Conservation (phyloP, 1,140 invertebrate species). For the Anastrepha obliqua region DNA sequence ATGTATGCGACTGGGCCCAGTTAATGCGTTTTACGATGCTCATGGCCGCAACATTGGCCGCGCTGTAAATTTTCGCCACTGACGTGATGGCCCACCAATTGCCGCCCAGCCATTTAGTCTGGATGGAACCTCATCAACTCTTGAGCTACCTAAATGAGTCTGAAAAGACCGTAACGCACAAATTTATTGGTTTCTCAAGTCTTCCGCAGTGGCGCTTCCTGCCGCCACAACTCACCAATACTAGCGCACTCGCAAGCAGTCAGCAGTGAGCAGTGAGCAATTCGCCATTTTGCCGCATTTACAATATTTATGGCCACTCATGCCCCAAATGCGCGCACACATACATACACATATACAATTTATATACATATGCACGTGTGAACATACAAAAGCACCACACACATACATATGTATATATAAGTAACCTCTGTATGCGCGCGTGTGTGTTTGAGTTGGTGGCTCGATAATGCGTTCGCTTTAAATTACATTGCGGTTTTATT, state of each 20-base stretch:
- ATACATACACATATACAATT: neutral
- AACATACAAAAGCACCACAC: neutral
- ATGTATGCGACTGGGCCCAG: neutral
- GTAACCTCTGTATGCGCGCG: neutral
- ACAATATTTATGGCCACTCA: constrained; percentile 49
- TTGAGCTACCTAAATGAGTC: constrained; percentile 24
- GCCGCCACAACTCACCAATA: neutral
- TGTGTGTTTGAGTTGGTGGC: constrained; percentile 26
- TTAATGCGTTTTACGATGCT: constrained; percentile 50
- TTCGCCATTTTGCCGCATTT: constrained; percentile 33
- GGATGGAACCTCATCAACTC: neutral
- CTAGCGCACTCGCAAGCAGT: neutral
- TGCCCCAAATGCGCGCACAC: neutral
- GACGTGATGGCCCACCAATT: neutral
- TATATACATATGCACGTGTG: neutral
- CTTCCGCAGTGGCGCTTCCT: neutral
- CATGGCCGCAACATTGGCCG: neutral
- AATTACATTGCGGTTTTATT: constrained; percentile 56
- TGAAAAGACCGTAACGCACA: constrained; percentile 41
- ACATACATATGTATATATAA: neutral
- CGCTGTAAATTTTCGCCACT: constrained; percentile 24
- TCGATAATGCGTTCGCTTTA: constrained; percentile 43
- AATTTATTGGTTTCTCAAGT: constrained; percentile 51
- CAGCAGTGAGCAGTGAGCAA: neutral
- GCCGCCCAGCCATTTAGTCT: constrained; percentile 37